phyloP scores from a whole-genome alignment of 2,113 vertebrate species.

The Anhinga anhinga region DNA sequence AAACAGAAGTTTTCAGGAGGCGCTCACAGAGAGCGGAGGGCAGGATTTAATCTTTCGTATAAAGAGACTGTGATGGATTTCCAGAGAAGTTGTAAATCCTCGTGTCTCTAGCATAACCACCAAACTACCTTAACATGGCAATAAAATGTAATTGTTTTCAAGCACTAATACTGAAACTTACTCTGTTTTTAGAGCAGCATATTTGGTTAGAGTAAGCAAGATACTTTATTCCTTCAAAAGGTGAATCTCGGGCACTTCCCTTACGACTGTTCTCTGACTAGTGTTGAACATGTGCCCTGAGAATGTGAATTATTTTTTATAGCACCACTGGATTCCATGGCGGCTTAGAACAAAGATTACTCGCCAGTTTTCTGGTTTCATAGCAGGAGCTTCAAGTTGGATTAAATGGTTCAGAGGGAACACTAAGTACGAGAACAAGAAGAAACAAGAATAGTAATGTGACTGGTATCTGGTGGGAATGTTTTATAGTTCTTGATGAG shows the following conservation, averaged over 20 bases:
- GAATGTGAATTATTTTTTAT: background rate
- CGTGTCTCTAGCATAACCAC: background rate
- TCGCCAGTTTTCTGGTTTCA: conserved; percentile 1
- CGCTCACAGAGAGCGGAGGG: background rate
- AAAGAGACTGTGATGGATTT: background rate
- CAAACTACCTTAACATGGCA: background rate
- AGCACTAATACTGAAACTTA: background rate
- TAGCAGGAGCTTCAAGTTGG: background rate
- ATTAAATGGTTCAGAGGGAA: background rate
- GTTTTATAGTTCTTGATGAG: background rate
- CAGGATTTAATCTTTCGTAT: background rate
- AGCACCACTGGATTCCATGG: background rate
- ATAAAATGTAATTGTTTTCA: background rate
- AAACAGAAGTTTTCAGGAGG: background rate
- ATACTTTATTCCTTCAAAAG: background rate
- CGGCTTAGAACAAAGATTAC: background rate
- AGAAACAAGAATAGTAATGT: background rate
- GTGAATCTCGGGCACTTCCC: background rate
- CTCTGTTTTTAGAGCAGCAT: background rate
- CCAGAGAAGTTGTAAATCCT: background rate
- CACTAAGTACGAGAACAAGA: background rate
- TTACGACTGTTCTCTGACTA: background rate
- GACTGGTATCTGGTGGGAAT: background rate
- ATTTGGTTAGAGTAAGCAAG: background rate
- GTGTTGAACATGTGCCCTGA: background rate